Percentiles rank a stretch among this genome's conserved stretches.
Conservation (phyloP, 2,888 invertebrate species). For the Cantharis lateralis region DNA sequence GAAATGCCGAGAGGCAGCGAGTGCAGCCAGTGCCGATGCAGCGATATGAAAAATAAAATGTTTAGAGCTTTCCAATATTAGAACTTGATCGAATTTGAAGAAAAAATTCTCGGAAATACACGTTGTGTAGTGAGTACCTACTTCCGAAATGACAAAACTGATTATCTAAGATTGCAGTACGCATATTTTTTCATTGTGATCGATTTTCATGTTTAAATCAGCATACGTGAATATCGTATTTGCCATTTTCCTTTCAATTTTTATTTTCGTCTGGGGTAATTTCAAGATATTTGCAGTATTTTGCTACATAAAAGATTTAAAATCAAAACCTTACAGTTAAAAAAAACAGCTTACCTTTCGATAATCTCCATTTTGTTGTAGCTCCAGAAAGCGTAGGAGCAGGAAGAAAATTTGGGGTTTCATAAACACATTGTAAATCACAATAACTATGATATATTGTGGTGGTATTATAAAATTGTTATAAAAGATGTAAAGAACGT, state of each 20-base stretch:
- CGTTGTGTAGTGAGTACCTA: neutral
- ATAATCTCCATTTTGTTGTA: neutral
- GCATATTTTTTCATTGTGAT: constrained; percentile 35
- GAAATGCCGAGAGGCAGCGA: neutral
- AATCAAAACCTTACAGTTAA: neutral
- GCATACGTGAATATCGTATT: constrained; percentile 34
- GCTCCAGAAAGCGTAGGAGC: neutral
- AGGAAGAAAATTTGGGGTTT: constrained; percentile 9
- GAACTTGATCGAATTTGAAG: neutral
- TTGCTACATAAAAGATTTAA: neutral
- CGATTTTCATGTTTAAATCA: constrained; percentile 34
- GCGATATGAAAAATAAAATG: neutral
- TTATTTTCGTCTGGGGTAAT: constrained; percentile 10
- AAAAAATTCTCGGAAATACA: neutral
- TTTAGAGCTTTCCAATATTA: neutral
- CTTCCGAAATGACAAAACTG: constrained; percentile 17
- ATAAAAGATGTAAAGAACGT: constrained; percentile 11
- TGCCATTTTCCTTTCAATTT: constrained; percentile 19
- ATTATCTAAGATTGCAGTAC: constrained; percentile 29
- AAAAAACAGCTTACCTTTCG: neutral
- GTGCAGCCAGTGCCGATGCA: neutral
- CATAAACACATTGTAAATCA: constrained; percentile 10
- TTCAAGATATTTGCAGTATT: neutral
- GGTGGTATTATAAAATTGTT: constrained; percentile 15
- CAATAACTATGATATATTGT: constrained; percentile 18